Evolutionary conservation across 2,888 invertebrate genomes (phyloP).

Genomic region (Drosophila niveifrons): DNA sequence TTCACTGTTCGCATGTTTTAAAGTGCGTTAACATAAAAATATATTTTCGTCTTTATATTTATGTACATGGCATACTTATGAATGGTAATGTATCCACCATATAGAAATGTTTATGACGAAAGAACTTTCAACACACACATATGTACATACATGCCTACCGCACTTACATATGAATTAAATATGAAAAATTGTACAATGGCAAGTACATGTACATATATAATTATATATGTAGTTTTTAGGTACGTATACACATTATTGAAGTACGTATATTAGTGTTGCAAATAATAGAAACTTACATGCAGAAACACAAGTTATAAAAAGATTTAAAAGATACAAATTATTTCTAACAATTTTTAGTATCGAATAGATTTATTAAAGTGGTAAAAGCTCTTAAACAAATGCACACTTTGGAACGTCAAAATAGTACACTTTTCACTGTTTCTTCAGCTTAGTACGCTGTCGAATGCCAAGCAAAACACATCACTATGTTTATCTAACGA

Average conservation of each 20-base stretch:
- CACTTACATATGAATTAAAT: conserved; percentile 4
- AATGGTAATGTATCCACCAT: conserved; percentile 12
- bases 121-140: conserved; percentile 15
- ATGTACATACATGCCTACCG: neutral
- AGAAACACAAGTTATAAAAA: conserved; percentile 56
- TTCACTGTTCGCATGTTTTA: neutral
- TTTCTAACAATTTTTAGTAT: conserved; percentile 39
- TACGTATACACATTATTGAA: conserved; percentile 10
- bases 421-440: conserved; percentile 20
- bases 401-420: conserved; percentile 26
- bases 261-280: neutral
- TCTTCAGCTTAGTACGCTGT: conserved; percentile 21
- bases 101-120: conserved; percentile 20
- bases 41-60: conserved; percentile 10
- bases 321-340: conserved; percentile 45
- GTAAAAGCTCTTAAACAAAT: conserved; percentile 21
- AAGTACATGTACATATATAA: conserved; percentile 18
- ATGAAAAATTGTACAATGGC: conserved; percentile 12
- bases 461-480: neutral
- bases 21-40: conserved; percentile 5
- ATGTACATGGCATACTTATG: conserved; percentile 10
- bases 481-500: neutral
- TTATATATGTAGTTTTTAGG: conserved; percentile 5
- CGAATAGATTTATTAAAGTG: conserved; percentile 42
- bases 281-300: conserved; percentile 52